phyloP scores from a whole-genome alignment of 1,140 invertebrate species.

The Phocides pigmalion region DNA sequence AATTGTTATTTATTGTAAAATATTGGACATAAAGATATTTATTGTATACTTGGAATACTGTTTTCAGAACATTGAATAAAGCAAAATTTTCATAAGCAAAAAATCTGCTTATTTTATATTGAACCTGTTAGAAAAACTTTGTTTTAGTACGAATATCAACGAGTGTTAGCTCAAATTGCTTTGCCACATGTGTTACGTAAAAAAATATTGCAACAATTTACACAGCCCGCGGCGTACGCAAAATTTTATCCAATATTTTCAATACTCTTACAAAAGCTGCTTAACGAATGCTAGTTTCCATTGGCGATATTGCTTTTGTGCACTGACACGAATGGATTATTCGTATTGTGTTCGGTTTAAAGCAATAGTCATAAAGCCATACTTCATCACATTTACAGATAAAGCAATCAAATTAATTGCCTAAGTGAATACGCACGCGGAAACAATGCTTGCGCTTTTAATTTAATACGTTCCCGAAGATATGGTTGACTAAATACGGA shows the following conservation, averaged over 20 bases:
- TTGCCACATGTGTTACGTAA: background rate
- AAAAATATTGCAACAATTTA: constrained; percentile 23
- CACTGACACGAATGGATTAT: constrained; percentile 69
- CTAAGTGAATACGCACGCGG: constrained; percentile 35
- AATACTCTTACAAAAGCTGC: constrained; percentile 67
- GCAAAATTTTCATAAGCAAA: background rate
- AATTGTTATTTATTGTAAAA: no score
- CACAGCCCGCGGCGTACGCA: constrained; percentile 13
- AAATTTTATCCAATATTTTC: constrained; percentile 56
- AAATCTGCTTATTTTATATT: background rate
- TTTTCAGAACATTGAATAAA: no score
- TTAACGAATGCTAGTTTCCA: constrained; percentile 74
- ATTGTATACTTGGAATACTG: no score
- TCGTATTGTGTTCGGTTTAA: constrained; percentile 61
- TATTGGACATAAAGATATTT: no score
- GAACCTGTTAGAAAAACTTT: background rate
- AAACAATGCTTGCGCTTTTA: constrained; percentile 36
- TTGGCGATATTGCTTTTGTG: constrained; percentile 76
- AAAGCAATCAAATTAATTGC: constrained; percentile 62
- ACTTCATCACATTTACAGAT: constrained; percentile 59
- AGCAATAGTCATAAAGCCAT: constrained; percentile 50
- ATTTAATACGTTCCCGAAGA: constrained; percentile 33
- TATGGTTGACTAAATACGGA: constrained; percentile 29
- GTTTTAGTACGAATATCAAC: background rate
- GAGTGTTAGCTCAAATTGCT: background rate